Evolutionary conservation across 2,888 invertebrate genomes (phyloP).

Genomic region (Cheilosia soror): DNA sequence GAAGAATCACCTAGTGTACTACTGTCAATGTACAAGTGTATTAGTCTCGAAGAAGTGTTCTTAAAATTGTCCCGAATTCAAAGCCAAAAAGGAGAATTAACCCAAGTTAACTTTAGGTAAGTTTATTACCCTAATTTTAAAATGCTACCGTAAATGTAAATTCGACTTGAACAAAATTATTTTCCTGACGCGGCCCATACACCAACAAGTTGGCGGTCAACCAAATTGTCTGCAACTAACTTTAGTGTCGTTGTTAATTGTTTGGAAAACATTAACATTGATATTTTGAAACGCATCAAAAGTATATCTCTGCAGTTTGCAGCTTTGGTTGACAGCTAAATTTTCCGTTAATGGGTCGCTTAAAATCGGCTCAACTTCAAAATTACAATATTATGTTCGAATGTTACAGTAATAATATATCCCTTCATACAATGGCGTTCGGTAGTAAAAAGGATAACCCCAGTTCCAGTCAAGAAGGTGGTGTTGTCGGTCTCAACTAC

Average conservation of each 20-base stretch:
- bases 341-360: too few relatives aligned
- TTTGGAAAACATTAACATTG: too few relatives aligned
- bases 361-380: not conserved
- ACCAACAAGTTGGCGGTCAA: too few relatives aligned
- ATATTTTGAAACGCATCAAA: too few relatives aligned
- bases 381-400: constrained; percentile 77
- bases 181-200: not conserved
- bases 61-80: constrained; percentile 94
- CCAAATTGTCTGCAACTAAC: too few relatives aligned
- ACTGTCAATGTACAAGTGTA: constrained; percentile 92
- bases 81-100: constrained; percentile 86
- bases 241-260: too few relatives aligned
- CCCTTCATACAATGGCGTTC: constrained; percentile 92
- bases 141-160: not conserved
- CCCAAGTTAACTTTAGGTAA: constrained; percentile 84
- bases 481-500: constrained; percentile 94
- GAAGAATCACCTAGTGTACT: constrained; percentile 95
- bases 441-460: constrained; percentile 92
- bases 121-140: constrained; percentile 6
- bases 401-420: constrained; percentile 88
- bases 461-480: constrained; percentile 93
- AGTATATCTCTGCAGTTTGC: too few relatives aligned
- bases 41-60: constrained; percentile 95
- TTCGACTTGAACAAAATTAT: not conserved
- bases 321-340: too few relatives aligned